Evolutionary conservation across 2,888 invertebrate species (phyloP), one percentile per base, ranked within the genome.

Genomic region (Villa cingulata): DNA sequence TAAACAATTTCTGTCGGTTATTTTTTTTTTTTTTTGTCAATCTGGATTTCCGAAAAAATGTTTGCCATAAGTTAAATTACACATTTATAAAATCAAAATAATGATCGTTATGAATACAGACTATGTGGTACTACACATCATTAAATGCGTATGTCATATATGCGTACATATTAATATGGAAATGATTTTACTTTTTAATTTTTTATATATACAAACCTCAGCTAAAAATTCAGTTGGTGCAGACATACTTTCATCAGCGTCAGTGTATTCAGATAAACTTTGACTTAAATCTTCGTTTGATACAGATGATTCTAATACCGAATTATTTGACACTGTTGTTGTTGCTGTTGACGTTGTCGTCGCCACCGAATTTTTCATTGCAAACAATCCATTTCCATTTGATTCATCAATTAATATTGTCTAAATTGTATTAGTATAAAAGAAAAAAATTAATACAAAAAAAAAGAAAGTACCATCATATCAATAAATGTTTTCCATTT

Each of bases 141-240:
- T 41, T 41, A 16, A 41, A 20, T n/a, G 23, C 15, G 20, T 18
- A 23, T n/a, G 19, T 16, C 9, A 20, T 20, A 41, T 39, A 39
- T 39, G 37, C n/a, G 4, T 40, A 2, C 15, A 2, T 40, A 15
- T 27, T 9, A 18, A 32, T 5, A n/a, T n/a, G n/a, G n/a, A n/a
- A n/a, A n/a, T n/a, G n/a, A n/a, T n/a, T n/a, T n/a, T n/a, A n/a
- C n/a, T n/a, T n/a, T n/a, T n/a, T n/a, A 20, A 27, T 15, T 39
- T 15, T 34, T 12, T 15, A 10, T 15, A 4, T 36, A 36, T 7
- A 20, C 38, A 27, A 61, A 82, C 83, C 77, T 84, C 84, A 42
- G 83, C 82, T 38, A 84, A 72, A 64, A 81, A 80, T 65, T 84
- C 84, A 51, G 83, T 83, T 42, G 84, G 84, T 36, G 84, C 84